Percentiles rank a stretch among this genome's conserved stretches.
phyloP scores from a whole-genome alignment of 2,797 vertebrate species.

The Chelonia mydas region DNA sequence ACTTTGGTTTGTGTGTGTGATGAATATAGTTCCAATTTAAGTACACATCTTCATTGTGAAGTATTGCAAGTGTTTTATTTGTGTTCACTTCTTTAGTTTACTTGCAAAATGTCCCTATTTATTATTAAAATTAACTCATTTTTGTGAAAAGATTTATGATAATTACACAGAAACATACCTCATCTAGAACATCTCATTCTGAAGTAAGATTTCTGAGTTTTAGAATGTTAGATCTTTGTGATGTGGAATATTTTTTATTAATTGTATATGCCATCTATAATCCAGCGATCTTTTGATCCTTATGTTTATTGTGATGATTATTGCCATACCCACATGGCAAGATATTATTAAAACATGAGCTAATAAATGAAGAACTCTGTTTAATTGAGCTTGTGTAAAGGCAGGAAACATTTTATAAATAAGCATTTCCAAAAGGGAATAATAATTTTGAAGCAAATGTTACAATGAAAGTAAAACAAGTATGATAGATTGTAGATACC shows the following conservation, averaged over 20 bases:
- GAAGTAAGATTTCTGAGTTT: slow-evolving; percentile 53
- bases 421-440: slow-evolving; percentile 58
- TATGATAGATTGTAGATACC: slow-evolving; percentile 46
- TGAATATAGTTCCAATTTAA: slow-evolving; percentile 62
- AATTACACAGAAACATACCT: slow-evolving; percentile 57
- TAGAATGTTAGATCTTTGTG: slow-evolving; percentile 40
- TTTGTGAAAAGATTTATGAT: slow-evolving; percentile 64
- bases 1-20: slow-evolving; percentile 11
- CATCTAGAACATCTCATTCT: slow-evolving; percentile 52
- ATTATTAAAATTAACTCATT: slow-evolving; percentile 63
- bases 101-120: slow-evolving; percentile 62
- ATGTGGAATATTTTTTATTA: slow-evolving; percentile 70
- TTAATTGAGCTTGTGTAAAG: slow-evolving; percentile 44
- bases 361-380: slow-evolving; percentile 62
- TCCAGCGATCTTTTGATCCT: slow-evolving; percentile 67
- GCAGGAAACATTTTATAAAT: slow-evolving; percentile 58
- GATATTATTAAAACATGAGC: slow-evolving; percentile 71
- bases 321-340: slow-evolving; percentile 62
- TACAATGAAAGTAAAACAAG: slow-evolving; percentile 50
- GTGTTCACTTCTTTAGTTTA: slow-evolving; percentile 59
- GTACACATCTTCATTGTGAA: slow-evolving; percentile 48
- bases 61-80: slow-evolving; percentile 66
- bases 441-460: slow-evolving; percentile 57
- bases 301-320: slow-evolving; percentile 69
- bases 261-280: slow-evolving; percentile 61